Conservation (phyloP, 2,113 vertebrate genomes). For the Labeo rohita region DNA sequence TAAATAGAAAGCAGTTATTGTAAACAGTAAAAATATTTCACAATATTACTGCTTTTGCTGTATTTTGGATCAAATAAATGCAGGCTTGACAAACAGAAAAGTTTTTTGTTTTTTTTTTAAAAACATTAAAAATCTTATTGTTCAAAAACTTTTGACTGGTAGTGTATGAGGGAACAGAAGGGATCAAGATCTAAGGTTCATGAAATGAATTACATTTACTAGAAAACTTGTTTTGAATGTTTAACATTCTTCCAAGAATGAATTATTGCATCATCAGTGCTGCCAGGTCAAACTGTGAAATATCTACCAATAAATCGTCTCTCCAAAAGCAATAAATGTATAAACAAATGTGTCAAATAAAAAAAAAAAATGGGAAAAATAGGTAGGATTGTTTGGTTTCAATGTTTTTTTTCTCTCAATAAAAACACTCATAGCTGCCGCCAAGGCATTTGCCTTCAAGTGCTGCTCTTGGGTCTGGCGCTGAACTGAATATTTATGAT, state of each 20-base stretch:
- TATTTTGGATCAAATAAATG: no score
- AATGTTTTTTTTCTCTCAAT: background rate
- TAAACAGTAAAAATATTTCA: no score
- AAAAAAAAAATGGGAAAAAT: background rate
- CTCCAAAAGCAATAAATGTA: background rate
- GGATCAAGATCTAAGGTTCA: background rate
- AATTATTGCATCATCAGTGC: background rate
- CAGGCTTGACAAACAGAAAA: no score
- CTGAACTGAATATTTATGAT: slow-evolving; percentile 17
- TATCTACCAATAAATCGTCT: background rate
- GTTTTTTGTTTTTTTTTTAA: no score
- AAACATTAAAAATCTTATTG: no score
- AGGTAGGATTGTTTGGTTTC: background rate
- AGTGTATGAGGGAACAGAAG: background rate
- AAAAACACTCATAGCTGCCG: background rate
- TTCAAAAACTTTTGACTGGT: no score
- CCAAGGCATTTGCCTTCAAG: no score
- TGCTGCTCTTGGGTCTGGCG: background rate
- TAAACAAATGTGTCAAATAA: background rate
- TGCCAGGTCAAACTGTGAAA: background rate
- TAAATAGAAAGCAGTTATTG: no score
- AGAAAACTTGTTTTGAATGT: background rate
- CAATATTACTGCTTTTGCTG: no score
- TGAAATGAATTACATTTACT: background rate
- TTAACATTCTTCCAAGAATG: background rate